Base-by-base conservation (phyloP, 1,140 invertebrate species). In the Papilio polyxenes region DNA sequence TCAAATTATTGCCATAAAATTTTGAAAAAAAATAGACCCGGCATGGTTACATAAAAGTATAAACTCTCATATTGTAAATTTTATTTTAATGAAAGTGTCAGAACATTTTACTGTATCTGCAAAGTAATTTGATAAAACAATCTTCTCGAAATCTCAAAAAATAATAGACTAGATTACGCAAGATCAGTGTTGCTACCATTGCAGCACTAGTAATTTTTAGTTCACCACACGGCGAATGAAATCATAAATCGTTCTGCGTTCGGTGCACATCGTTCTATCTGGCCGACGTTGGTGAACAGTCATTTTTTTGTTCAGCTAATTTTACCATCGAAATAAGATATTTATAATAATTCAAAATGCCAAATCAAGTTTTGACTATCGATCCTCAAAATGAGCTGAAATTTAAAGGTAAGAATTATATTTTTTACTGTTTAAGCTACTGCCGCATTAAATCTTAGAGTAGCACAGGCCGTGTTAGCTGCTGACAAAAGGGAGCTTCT, bases 321-420 rank as follows among this genome's bases (percentile, higher is more conserved):
- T 93, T 93, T 91, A 86, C 88, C 85, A 91, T 90, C 86, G 89
- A 89, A 83, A 88, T 88, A 88, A 74, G 84, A 84, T 83, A 86
- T 83, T 85, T 87, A 85, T 83, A 87, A 83, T 86, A 89, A 86
- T 87, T 86, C 95, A 97, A 93, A 90, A 94, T 94, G 93, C 92
- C 93, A 81, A 91, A 92, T 85, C 96, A 97, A 91, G 95, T 97
- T 88, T 95, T 97, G 91, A 95, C 95, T 89, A 97, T 97, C 95
- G 96, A 97, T 86, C 96, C 96, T 82, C 95, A 96, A 93, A 95
- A 95, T 91, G 97, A 97, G 92, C 95, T 97, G 77, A 96, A 96
- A 95, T 97, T 97, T 93, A 95, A 95, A 95, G 96, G 97, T 97
- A 95, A 95, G 95, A 91, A 78, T 83, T 82, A 83, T 87, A 87